A percentile compares a stretch with the other conserved stretches of the same genome.
Evolutionary conservation across 2,888 invertebrate genomes (phyloP).

Genomic region (Hirudinaria manillensis): DNA sequence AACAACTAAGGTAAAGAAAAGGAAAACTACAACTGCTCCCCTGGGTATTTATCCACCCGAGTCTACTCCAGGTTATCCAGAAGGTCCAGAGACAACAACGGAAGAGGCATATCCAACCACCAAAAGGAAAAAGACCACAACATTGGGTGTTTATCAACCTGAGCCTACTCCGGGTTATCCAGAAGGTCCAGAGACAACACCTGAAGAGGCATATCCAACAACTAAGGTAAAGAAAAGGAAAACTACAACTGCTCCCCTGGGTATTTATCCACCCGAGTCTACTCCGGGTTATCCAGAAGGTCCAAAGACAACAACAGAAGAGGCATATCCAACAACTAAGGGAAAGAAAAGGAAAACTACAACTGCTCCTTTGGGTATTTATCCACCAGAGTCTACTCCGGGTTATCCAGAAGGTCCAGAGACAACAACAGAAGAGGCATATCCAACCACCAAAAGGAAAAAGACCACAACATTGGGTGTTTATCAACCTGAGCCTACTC

Average conservation of each 20-base stretch:
- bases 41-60: neutral
- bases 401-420: neutral
- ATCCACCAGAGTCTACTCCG: slow-evolving; percentile 7
- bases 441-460: too few species aligned
- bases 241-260: neutral
- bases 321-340: neutral
- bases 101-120: neutral
- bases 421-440: too few species aligned
- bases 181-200: neutral
- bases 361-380: neutral
- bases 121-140: neutral
- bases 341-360: neutral
- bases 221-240: too few species aligned
- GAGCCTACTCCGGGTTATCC: neutral
- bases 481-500: too few species aligned
- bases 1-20: too few species aligned
- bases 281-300: neutral
- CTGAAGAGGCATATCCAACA: too few species aligned
- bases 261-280: neutral
- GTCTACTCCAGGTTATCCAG: neutral
- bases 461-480: too few species aligned
- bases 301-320: slow-evolving; percentile 10
- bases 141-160: neutral
- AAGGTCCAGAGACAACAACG: neutral
- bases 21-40: neutral